Conservation (phyloP, 2,888 invertebrate species). For the Cremastinae sp. region DNA sequence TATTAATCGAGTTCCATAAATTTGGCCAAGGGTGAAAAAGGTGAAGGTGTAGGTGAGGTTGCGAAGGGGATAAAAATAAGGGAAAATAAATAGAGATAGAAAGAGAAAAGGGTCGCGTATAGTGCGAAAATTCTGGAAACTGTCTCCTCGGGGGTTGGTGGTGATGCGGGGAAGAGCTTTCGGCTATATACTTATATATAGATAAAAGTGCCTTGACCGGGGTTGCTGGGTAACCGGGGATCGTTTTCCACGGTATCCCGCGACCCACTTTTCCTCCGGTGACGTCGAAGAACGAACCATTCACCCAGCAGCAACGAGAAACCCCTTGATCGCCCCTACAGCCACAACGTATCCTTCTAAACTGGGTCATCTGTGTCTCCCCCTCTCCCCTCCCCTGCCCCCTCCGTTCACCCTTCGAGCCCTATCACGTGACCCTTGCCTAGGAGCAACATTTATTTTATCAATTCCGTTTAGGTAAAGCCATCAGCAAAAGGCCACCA, state of each 20-base stretch:
- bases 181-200: slow-evolving; percentile 31
- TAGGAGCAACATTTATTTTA: slow-evolving; percentile 6
- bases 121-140: too few relatives aligned
- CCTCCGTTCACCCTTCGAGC: too few relatives aligned
- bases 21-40: too few relatives aligned
- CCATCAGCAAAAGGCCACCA: too few relatives aligned
- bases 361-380: not conserved
- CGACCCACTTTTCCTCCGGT: slow-evolving; percentile 66
- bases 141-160: not conserved
- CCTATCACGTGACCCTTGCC: not conserved
- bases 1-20: too few relatives aligned
- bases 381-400: too few relatives aligned
- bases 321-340: slow-evolving; percentile 2
- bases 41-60: too few relatives aligned
- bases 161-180: slow-evolving; percentile 17
- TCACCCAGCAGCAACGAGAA: slow-evolving; percentile 61
- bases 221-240: slow-evolving; percentile 58
- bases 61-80: too few relatives aligned
- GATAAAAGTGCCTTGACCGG: slow-evolving; percentile 59
- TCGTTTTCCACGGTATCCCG: slow-evolving; percentile 70
- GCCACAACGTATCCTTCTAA: slow-evolving; percentile 10
- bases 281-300: slow-evolving; percentile 60
- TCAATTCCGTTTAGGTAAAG: slow-evolving; percentile 13
- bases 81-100: too few relatives aligned
- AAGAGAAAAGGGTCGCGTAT: not conserved